Percentiles rank a stretch among this genome's conserved stretches.
Evolutionary conservation across 2,113 vertebrate species (phyloP).

Genomic region (Pterocles burchelli): DNA sequence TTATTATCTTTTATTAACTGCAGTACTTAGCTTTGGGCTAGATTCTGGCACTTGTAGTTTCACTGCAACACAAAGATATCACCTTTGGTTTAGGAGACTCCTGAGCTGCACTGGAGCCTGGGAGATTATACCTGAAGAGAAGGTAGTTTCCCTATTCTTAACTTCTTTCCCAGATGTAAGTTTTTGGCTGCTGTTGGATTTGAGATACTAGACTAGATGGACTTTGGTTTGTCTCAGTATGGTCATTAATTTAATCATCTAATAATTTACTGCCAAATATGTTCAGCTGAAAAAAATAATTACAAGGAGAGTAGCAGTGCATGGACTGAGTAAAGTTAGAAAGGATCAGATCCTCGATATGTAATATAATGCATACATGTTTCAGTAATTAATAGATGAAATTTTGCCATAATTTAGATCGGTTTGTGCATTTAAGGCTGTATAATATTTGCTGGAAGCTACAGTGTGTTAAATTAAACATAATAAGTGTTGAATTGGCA

Average conservation of each 20-base stretch:
- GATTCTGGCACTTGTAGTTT: background rate
- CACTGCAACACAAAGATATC: too few relatives aligned
- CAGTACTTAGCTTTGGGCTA: background rate
- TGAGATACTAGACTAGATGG: background rate
- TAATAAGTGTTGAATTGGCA: background rate
- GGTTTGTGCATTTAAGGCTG: background rate
- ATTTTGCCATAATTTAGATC: background rate
- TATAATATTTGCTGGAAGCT: constrained; percentile 7
- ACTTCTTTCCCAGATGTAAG: background rate
- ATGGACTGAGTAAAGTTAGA: background rate
- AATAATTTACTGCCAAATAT: background rate
- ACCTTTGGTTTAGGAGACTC: background rate
- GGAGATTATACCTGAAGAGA: background rate
- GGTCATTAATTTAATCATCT: background rate
- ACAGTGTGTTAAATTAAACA: constrained; percentile 37
- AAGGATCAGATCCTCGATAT: background rate
- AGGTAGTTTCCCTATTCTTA: background rate
- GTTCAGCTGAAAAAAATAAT: background rate
- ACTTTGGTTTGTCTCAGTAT: background rate
- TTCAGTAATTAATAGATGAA: background rate
- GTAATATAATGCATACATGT: background rate
- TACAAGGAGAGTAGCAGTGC: too few relatives aligned
- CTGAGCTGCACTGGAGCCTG: background rate
- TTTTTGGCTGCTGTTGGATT: background rate
- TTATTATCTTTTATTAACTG: background rate